Conservation (phyloP, 2,888 invertebrate species). For the Dryobotodes eremita region DNA sequence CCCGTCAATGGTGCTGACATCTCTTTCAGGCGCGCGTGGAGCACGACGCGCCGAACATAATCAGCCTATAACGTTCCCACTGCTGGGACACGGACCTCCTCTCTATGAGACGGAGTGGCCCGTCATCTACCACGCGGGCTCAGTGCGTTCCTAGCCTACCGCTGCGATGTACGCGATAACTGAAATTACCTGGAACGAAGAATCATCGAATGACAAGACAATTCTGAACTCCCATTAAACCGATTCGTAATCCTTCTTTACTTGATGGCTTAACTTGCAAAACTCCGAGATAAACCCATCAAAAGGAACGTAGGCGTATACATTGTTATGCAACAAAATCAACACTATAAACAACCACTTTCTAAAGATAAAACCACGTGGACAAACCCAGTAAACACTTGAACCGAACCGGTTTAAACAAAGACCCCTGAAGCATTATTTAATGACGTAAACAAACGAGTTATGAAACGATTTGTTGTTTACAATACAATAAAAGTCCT, state of each 20-base stretch:
- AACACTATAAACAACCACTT: conserved; percentile 33
- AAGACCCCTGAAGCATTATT: conserved; percentile 23
- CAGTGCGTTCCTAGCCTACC: neutral
- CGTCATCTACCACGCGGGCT: too few relatives aligned
- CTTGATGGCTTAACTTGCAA: neutral
- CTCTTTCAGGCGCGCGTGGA: too few relatives aligned
- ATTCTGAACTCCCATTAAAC: neutral
- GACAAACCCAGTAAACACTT: conserved; percentile 25
- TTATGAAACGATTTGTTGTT: conserved; percentile 31
- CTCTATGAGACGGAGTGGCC: too few relatives aligned
- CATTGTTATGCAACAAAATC: conserved; percentile 15
- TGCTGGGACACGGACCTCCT: too few relatives aligned
- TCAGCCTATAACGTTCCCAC: too few relatives aligned
- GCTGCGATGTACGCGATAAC: neutral
- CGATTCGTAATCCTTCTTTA: neutral
- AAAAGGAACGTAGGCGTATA: conserved; percentile 15
- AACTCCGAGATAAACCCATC: neutral
- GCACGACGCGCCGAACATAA: too few relatives aligned
- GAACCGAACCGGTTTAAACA: conserved; percentile 41
- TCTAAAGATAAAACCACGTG: conserved; percentile 37
- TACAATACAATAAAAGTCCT: neutral
- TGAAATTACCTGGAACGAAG: neutral
- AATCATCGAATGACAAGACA: neutral
- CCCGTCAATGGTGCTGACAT: too few relatives aligned
- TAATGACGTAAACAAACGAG: conserved; percentile 31